A percentile compares a stretch with the other conserved stretches of the same genome.
These are phyloP conservation scores for Baryphthengus martii DNA, from an alignment of 2,113 vertebrate genomes.

Conservation along the genomic window DNA sequence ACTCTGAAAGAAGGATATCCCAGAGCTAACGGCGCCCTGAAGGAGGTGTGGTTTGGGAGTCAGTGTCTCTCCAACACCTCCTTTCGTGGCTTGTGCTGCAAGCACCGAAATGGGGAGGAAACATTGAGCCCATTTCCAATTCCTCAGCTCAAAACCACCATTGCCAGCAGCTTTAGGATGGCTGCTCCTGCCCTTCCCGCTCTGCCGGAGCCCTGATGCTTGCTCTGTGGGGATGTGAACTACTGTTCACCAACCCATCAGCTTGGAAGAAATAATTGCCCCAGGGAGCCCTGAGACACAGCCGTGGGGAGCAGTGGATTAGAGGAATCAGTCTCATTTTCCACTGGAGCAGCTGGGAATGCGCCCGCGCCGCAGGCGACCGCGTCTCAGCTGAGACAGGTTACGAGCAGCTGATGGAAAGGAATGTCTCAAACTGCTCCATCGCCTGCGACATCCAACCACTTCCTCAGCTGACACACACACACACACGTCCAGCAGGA, in stretches of 20 bases:
- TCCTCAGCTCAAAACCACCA: background rate
- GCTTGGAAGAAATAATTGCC: background rate
- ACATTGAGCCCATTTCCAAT: background rate
- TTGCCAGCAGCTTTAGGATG: background rate
- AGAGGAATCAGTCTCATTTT: conserved; percentile 14
- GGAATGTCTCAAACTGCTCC: background rate
- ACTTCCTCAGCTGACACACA: fast-evolving
- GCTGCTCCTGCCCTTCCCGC: background rate
- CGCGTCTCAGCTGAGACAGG: background rate
- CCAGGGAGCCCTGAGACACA: background rate
- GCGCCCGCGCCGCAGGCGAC: background rate
- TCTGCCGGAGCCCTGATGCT: background rate
- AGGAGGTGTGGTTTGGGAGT: background rate
- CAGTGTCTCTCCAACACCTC: background rate
- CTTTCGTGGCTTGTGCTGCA: background rate
- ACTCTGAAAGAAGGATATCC: background rate
- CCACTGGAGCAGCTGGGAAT: conserved; percentile 22
- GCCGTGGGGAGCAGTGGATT: background rate
- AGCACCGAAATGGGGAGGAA: background rate
- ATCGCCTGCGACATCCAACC: fast-evolving
- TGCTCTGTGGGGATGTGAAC: background rate
- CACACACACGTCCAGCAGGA: background rate
- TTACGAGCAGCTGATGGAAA: background rate
- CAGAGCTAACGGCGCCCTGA: background rate
- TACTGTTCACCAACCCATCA: background rate